Evolutionary conservation across 92 coral and sea anemone species (phyloP), one percentile per base, ranked within the genome.

Genomic region (Siderastrea siderea): DNA sequence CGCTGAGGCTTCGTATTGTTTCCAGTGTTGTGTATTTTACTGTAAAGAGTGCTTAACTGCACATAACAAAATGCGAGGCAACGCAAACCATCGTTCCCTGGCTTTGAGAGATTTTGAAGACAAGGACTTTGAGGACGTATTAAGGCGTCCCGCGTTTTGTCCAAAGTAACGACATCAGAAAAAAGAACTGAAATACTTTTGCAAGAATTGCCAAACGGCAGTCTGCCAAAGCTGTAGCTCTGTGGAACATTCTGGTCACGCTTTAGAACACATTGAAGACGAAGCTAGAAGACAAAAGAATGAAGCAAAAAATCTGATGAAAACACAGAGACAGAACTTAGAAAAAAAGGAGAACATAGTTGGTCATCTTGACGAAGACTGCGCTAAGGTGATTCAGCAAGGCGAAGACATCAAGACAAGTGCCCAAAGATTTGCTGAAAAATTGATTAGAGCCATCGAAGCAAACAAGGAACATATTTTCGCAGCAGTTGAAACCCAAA

Each of bases 151-250:
- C 3, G 72, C 72, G 14, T 68, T 43, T 68, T 68, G 72, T 11
- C 15, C 82, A 17, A 78, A 78, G 53, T 59, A 47, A 10, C 71
- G 82, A 47, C 82, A 78, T 50, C 70, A 78, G 57, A 78, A 78
- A 47, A 62, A 79, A 49, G 83, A 79, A 43, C 46, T 79, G 49
- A 64, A 79, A 50, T 79, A 79, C 19, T 79, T 60, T 49, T 79
- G 83, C 51, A 79, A 62, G 53, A 79, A 63, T n/a, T 79, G 83
- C 54, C 45, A 64, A 79, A 48, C 13, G 17, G 60, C 83, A 0
- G 83, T 64, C 9, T 69, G 74, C 74, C 74, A 47, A 46, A 14
- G 5, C 1, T 69, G 74, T 8, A 46, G 52, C 53, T 10, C 52
- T 69, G 26, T 69, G 19, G 74, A 69, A 69, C 74, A 69, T 69